A percentile compares a stretch with the other conserved stretches of the same genome.
Evolutionary conservation across 2,113 vertebrate genomes (phyloP).

Genomic region (Poeciliopsis retropinna): DNA sequence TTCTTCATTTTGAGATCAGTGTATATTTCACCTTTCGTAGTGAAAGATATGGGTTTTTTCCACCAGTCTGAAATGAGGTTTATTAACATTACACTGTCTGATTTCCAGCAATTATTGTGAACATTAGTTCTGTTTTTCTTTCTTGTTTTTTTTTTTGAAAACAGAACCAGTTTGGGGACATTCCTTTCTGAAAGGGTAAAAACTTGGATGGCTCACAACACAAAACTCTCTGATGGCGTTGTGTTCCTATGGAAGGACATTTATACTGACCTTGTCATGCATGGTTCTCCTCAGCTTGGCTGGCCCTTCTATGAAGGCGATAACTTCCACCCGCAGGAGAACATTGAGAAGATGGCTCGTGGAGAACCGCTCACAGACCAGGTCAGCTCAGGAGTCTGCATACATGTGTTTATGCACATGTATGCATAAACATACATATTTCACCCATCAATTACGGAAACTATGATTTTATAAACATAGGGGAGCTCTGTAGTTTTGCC

Average conservation of each 20-base stretch:
- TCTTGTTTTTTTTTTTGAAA: neutral
- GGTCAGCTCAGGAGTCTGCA: constrained; percentile 70
- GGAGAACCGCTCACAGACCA: constrained; percentile 87
- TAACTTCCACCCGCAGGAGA: constrained; percentile 86
- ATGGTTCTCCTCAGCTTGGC: constrained; percentile 77
- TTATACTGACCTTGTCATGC: constrained; percentile 4
- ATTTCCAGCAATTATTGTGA: neutral
- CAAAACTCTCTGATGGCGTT: neutral
- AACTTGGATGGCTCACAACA: neutral
- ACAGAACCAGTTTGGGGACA: constrained; percentile 67
- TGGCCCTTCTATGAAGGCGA: constrained; percentile 92
- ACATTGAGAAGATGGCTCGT: constrained; percentile 85
- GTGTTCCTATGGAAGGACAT: neutral
- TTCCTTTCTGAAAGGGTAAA: constrained; percentile 72
- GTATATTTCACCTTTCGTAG: no score
- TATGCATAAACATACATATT: no score
- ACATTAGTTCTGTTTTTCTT: neutral
- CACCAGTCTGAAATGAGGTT: neutral
- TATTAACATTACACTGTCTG: neutral
- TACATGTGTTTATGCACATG: neutral
- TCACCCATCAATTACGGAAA: neutral
- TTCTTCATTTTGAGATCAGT: no score
- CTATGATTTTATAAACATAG: neutral
- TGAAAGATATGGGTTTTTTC: no score
- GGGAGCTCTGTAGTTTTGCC: neutral